phyloP scores from a whole-genome alignment of 2,888 invertebrate genomes.

The Choreutis nemorana region DNA sequence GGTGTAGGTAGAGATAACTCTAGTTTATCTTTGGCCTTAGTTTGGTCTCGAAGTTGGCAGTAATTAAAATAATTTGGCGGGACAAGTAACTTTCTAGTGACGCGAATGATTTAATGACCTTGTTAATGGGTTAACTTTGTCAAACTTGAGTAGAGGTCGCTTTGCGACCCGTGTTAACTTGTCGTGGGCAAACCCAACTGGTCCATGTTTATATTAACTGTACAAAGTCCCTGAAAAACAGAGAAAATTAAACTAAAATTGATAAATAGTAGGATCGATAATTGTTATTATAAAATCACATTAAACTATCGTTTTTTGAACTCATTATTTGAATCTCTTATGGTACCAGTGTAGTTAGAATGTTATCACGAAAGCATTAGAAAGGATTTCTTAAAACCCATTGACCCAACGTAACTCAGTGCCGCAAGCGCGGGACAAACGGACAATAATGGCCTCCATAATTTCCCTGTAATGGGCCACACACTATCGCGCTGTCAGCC shows the following conservation, averaged over 20 bases:
- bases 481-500: conserved; percentile 62
- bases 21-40: background rate
- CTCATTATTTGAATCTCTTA: no score
- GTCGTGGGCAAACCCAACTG: no score
- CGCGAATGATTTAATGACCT: conserved; percentile 50
- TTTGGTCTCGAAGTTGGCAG: conserved; percentile 7
- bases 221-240: no score
- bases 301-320: no score
- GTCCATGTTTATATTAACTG: no score
- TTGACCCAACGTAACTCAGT: conserved; percentile 57
- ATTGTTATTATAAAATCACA: no score
- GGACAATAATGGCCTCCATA: conserved; percentile 58
- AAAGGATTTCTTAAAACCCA: conserved; percentile 51
- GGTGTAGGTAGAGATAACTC: background rate
- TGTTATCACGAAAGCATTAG: conserved; percentile 13
- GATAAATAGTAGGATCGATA: no score
- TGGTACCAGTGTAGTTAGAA: no score
- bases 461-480: conserved; percentile 62
- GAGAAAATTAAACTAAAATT: no score
- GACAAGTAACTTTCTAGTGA: conserved; percentile 37
- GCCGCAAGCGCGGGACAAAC: conserved; percentile 43
- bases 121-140: conserved; percentile 52
- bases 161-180: conserved; percentile 18
- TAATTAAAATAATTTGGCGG: conserved; percentile 46
- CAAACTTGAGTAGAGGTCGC: conserved; percentile 30